Evolutionary conservation across 2,113 vertebrate species (phyloP).

Genomic region (Picathartes gymnocephalus): DNA sequence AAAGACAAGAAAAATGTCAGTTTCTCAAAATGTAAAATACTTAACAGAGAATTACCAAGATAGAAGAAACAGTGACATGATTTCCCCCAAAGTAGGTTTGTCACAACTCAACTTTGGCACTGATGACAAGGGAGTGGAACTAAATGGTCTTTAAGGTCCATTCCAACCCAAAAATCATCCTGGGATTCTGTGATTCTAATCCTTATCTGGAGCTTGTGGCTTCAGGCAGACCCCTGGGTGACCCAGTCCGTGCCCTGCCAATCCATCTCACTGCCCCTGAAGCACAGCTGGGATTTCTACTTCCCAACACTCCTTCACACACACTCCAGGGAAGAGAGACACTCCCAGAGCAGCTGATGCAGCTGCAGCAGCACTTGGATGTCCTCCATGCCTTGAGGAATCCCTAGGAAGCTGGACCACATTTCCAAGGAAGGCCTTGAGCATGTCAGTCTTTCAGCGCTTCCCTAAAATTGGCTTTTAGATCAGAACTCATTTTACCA

Average conservation of each 20-base stretch:
- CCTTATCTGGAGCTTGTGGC: not conserved
- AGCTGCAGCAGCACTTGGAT: not conserved
- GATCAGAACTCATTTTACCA: not conserved
- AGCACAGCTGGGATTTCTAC: not conserved
- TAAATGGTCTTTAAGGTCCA: not conserved
- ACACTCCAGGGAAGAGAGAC: not conserved
- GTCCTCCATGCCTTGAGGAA: not conserved
- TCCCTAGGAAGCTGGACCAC: not conserved
- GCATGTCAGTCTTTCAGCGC: not conserved
- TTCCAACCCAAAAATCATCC: not conserved
- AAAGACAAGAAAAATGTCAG: slow-evolving; percentile 24
- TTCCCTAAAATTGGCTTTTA: not conserved
- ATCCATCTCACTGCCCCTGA: rapidly evolving
- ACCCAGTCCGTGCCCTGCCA: not conserved
- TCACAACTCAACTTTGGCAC: not conserved
- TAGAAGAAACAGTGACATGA: rapidly evolving
- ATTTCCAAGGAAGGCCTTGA: not conserved
- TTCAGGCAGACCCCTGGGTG: not conserved
- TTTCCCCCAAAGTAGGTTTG: not conserved
- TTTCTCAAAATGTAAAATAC: not conserved
- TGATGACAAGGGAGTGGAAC: not conserved
- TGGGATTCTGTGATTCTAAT: not conserved
- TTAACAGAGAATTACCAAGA: not conserved
- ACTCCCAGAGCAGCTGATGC: not conserved
- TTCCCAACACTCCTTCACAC: too few relatives aligned